Evolutionary conservation across 2,888 invertebrate genomes (phyloP), one percentile per base, ranked within the genome.

Genomic region (Ormyrus thymus): DNA sequence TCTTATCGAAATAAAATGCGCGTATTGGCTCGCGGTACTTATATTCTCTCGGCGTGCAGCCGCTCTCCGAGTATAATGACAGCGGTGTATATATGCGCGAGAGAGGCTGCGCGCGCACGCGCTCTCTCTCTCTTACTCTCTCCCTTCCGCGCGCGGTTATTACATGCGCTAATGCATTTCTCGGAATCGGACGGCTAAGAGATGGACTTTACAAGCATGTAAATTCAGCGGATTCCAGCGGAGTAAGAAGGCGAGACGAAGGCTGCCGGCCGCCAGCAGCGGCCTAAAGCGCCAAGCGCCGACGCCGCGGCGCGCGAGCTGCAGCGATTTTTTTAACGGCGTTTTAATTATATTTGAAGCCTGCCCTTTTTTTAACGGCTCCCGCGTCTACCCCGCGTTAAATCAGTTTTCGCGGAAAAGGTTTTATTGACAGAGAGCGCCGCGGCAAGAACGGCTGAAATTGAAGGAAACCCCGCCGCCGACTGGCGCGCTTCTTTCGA

Each of bases 101-200:
- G 29, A 29, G 29, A 29, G 29, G 29, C 29, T 29, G 29, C 29
- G 29, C 62, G 64, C 61, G 65, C 29, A 50, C 50, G 50, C 64
- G 65, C 46, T 13, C 15, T 66, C 68, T 65, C 77, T 56, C 51
- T 70, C 48, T 65, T 48, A 75, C 72, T 80, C 76, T 73, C 61
- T 59, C 65, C 1, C 48, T 72, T 68, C 45, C 46, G 29, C 70
- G 48, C 68, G 48, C 66, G 75, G 55, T 71, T 78, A 76, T 81
- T 79, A 81, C 29, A 29, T 70, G 62, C 78, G 75, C 70, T 82
- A 80, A 79, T 80, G 78, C 71, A 64, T 79, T 82, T 82, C 82
- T 82, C 68, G 76, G 81, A 81, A 79, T 79, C 74, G 76, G 64
- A 76, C 62, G 29, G 13, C 56, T 48, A 56, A 62, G 62, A 62